phyloP scores from a whole-genome alignment of 2,888 invertebrate genomes.

The Limnephilus marmoratus region DNA sequence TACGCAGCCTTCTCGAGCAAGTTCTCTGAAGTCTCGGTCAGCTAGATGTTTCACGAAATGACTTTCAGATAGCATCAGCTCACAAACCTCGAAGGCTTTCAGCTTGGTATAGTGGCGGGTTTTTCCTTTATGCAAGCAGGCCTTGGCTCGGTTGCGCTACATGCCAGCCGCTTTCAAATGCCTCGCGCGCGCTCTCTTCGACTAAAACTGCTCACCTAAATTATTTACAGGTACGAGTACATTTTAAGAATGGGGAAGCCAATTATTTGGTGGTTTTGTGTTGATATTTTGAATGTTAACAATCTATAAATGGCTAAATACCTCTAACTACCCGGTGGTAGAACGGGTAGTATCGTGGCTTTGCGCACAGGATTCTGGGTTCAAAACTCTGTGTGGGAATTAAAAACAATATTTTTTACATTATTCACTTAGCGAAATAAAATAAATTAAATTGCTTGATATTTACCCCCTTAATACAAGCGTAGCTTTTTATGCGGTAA shows the following conservation, averaged over 20 bases:
- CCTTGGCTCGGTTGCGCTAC: background rate
- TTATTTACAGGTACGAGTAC: background rate
- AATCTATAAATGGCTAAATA: background rate
- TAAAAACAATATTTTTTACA: background rate
- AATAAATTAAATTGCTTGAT: no score
- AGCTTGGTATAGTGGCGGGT: background rate
- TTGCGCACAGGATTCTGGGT: background rate
- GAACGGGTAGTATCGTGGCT: background rate
- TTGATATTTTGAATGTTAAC: no score
- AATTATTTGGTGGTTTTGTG: background rate
- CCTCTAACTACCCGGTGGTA: background rate
- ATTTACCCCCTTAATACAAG: no score
- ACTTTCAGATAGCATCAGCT: conserved; percentile 41
- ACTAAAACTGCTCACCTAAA: background rate
- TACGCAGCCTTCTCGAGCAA: background rate
- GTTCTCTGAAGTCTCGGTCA: conserved; percentile 41
- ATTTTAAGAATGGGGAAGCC: background rate
- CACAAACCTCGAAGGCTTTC: conserved; percentile 24
- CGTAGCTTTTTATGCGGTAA: no score
- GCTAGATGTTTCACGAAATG: conserved; percentile 35
- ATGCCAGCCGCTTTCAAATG: background rate
- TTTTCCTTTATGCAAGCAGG: background rate
- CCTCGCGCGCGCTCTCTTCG: background rate
- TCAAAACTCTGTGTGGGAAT: background rate
- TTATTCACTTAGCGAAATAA: background rate